Evolutionary conservation across 2,113 vertebrate genomes (phyloP).

Genomic region (Uropsilus gracilis): DNA sequence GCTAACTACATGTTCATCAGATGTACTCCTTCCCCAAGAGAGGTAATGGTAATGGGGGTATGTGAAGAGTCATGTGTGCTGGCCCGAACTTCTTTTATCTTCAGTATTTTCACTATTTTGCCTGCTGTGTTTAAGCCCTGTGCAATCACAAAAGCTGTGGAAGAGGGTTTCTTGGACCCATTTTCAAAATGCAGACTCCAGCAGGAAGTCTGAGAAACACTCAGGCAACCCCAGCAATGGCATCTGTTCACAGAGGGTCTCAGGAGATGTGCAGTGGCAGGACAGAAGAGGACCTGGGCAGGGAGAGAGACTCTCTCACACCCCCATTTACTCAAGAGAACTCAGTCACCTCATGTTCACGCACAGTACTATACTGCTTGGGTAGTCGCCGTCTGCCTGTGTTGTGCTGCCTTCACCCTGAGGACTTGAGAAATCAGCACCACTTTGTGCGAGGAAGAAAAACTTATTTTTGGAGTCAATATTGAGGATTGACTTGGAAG

Average conservation of each 20-base stretch:
- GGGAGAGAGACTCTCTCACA: background rate
- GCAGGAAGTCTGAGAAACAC: background rate
- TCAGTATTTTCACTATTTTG: no score
- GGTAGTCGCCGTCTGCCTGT: no score
- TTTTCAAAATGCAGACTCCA: background rate
- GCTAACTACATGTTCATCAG: background rate
- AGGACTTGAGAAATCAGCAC: no score
- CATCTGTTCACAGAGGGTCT: conserved; percentile 20
- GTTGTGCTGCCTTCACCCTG: background rate
- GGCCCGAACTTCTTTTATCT: background rate
- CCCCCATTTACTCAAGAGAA: background rate
- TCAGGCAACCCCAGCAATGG: background rate
- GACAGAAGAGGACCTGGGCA: rapidly evolving
- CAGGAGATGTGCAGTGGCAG: background rate
- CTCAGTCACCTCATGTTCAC: rapidly evolving
- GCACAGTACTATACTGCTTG: background rate
- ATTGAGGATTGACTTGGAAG: no score
- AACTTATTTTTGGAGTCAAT: no score
- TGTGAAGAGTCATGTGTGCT: no score
- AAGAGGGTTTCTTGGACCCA: background rate
- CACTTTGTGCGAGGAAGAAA: no score
- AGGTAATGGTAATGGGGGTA: background rate
- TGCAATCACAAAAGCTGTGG: background rate
- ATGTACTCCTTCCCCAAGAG: background rate
- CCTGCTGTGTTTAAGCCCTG: background rate